Percentiles rank a stretch among this genome's conserved stretches.
phyloP scores from a whole-genome alignment of 2,797 vertebrate species.

The Pitangus sulphuratus region DNA sequence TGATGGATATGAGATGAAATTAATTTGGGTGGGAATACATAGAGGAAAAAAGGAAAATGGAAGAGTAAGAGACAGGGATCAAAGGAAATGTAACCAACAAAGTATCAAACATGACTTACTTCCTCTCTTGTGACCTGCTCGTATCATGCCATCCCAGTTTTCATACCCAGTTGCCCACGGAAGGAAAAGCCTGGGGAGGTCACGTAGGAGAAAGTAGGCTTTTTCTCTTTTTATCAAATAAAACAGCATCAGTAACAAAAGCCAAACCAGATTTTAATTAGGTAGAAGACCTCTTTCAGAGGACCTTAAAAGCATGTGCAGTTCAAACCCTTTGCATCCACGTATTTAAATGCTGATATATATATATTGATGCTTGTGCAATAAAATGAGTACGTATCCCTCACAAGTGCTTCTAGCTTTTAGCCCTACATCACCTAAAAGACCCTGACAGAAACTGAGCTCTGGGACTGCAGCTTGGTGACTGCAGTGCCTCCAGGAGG shows the following conservation, averaged over 20 bases:
- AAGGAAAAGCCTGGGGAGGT: not conserved
- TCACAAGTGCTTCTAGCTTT: not conserved
- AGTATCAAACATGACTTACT: not conserved
- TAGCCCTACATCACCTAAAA: not conserved
- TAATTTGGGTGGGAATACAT: fast-evolving
- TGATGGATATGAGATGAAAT: not conserved
- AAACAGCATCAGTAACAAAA: not conserved
- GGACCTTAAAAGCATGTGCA: not conserved
- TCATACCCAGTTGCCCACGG: not conserved
- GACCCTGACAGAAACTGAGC: not conserved
- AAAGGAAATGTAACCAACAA: not conserved
- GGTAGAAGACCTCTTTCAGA: not conserved
- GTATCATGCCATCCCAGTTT: not conserved
- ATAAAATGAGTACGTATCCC: not conserved
- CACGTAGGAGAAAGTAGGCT: not conserved
- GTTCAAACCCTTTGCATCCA: not conserved
- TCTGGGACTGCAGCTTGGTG: fast-evolving
- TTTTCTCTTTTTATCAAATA: not conserved
- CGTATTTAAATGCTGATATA: not conserved
- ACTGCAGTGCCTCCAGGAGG: not conserved
- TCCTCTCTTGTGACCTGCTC: not conserved
- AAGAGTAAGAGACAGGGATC: not conserved
- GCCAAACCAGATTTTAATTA: not conserved
- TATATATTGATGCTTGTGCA: too few relatives aligned
- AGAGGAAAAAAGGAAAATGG: not conserved